Evolutionary conservation across 2,113 vertebrate species (phyloP).

Genomic region (Indri indri): DNA sequence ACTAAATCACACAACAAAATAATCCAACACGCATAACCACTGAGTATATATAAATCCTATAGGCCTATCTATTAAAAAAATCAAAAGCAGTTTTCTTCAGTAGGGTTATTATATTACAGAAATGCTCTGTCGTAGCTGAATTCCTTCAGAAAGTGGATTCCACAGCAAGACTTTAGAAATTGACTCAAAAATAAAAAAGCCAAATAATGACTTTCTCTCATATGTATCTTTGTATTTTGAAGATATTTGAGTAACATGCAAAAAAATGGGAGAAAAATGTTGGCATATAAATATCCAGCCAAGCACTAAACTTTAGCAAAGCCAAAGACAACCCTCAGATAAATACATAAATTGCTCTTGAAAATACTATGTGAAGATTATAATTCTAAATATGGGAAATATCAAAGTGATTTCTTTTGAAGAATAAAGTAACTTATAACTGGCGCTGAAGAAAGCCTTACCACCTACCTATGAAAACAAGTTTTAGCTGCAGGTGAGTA

Average conservation of each 20-base stretch:
- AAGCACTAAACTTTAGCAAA: neutral
- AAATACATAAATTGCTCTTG: neutral
- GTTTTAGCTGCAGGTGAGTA: constrained; percentile 19
- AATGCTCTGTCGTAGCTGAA: neutral
- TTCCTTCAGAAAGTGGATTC: neutral
- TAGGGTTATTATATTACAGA: neutral
- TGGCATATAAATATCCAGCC: neutral
- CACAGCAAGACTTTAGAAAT: neutral
- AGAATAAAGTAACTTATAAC: neutral
- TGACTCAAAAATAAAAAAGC: constrained; percentile 6
- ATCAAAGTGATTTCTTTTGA: constrained; percentile 27
- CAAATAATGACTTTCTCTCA: neutral
- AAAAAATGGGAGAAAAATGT: neutral
- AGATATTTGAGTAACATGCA: neutral
- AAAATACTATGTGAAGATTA: neutral
- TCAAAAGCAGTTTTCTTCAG: neutral
- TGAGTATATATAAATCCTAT: neutral
- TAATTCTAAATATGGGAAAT: constrained; percentile 12
- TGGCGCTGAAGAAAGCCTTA: constrained; percentile 20
- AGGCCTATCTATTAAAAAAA: neutral
- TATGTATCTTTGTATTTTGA: neutral
- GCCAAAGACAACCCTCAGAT: constrained; percentile 17
- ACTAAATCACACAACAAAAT: neutral
- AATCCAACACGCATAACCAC: neutral
- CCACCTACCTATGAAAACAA: constrained; percentile 46